Base-by-base conservation (phyloP, 1,140 invertebrate species). In the Belonocnema kinseyi region DNA sequence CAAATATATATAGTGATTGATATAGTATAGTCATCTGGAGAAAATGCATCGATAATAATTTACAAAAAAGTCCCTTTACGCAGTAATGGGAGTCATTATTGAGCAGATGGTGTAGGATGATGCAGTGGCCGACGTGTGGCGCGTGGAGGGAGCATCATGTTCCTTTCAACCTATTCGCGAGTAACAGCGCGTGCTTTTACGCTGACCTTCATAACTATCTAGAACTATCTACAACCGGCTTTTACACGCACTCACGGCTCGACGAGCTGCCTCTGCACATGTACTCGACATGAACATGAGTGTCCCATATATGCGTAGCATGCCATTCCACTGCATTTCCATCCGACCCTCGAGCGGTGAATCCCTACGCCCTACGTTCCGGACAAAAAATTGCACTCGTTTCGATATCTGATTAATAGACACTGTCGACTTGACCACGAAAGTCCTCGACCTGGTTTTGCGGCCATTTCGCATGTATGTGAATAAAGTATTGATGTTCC, bases 51-150 rank as follows among this genome's bases (percentile, higher is more conserved):
- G 87, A 90, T 91, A 66, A 66, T 66, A 91, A 91, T 91, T 90
- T 85, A 90, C 82, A 85, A 83, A 89, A 91, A 90, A 87, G 33
- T 88, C 88, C 88, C 83, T 86, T 84, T 84, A 82, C 80, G 84
- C 78, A 85, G 88, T 91, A 90, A 91, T 90, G 88, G 88, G 79
- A 86, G 89, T 91, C 90, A 91, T 91, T 91, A 91, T 88, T 85
- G 85, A 88, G 85, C 89, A 91, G 89, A 91, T 91, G 90, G 88
- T 88, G 89, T 89, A 83, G 86, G 88, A 90, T 90, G 89, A 91
- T 91, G 89, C 90, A 91, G 88, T 88, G 89, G 84, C 83, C 85
- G 85, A 87, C 79, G 82, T 84, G 84, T 84, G 87, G 82, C 88
- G 86, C 82, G 85, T 86, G 82, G 84, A 87, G 86, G 82, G 84